Conservation (phyloP, 2,113 vertebrate species). For the Peucedramus taeniatus region DNA sequence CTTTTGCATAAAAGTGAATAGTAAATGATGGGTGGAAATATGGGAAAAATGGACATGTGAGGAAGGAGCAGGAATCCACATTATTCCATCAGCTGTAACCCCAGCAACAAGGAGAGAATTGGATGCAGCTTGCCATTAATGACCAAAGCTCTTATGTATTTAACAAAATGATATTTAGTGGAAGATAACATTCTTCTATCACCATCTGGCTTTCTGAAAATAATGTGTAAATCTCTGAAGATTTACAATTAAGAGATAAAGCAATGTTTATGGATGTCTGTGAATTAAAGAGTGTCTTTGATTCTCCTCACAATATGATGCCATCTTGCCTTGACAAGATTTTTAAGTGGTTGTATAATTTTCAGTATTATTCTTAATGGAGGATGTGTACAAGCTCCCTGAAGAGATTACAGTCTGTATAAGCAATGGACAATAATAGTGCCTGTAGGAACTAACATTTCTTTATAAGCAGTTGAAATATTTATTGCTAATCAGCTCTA, state of each 20-base stretch:
- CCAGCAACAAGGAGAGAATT: neutral
- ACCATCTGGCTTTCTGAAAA: slow-evolving; percentile 4
- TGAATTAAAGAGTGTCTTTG: neutral
- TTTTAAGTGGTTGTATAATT: neutral
- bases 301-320: neutral
- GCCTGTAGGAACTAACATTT: neutral
- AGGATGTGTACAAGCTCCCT: neutral
- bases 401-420: neutral
- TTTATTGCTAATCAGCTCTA: slow-evolving; percentile 44
- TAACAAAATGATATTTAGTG: neutral
- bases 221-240: neutral
- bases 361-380: neutral
- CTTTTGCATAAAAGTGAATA: neutral
- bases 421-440: neutral
- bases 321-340: neutral
- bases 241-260: slow-evolving; percentile 22
- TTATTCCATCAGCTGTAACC: neutral
- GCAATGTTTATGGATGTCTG: neutral
- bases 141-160: neutral
- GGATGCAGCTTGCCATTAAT: neutral
- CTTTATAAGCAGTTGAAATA: slow-evolving; percentile 36
- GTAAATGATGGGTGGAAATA: neutral
- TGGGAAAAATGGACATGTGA: neutral
- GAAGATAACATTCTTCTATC: neutral
- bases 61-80: neutral